Conservation (phyloP, 2,113 vertebrate species). For the Calyptommatus sinebrachiatus region DNA sequence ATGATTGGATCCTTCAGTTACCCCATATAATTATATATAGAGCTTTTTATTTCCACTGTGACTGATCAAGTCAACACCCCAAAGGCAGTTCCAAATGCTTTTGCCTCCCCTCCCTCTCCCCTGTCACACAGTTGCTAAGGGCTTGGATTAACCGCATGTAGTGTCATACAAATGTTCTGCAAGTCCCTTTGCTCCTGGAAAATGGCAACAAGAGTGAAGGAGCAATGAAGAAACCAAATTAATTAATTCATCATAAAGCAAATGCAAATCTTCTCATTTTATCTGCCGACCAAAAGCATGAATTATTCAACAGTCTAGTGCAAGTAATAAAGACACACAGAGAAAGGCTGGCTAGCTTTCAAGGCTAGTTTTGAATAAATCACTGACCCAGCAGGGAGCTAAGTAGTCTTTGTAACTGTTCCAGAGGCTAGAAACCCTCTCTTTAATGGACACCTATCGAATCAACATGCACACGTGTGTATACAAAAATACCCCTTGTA, state of each 20-base stretch:
- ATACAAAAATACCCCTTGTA: neutral
- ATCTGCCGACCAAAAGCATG: slow-evolving; percentile 60
- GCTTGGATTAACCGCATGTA: neutral
- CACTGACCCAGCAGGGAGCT: slow-evolving; percentile 48
- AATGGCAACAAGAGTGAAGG: slow-evolving; percentile 16
- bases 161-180: neutral
- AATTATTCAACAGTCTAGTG: slow-evolving; percentile 66
- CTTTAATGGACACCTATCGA: neutral
- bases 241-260: slow-evolving; percentile 70
- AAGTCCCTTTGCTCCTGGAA: slow-evolving; percentile 10
- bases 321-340: slow-evolving; percentile 48
- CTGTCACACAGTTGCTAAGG: neutral
- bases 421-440: neutral
- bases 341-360: slow-evolving; percentile 51
- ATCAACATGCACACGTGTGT: neutral
- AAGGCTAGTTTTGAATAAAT: slow-evolving; percentile 41
- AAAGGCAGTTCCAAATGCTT: neutral
- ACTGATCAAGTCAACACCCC: neutral
- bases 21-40: neutral
- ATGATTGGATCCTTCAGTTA: neutral
- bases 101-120: neutral
- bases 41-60: slow-evolving; percentile 4
- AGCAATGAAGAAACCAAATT: slow-evolving; percentile 54
- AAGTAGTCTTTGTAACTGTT: slow-evolving; percentile 22
- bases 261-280: slow-evolving; percentile 67